Evolutionary conservation across 1,140 invertebrate genomes (phyloP).

Genomic region (silkworm (Bombyx mori)): DNA sequence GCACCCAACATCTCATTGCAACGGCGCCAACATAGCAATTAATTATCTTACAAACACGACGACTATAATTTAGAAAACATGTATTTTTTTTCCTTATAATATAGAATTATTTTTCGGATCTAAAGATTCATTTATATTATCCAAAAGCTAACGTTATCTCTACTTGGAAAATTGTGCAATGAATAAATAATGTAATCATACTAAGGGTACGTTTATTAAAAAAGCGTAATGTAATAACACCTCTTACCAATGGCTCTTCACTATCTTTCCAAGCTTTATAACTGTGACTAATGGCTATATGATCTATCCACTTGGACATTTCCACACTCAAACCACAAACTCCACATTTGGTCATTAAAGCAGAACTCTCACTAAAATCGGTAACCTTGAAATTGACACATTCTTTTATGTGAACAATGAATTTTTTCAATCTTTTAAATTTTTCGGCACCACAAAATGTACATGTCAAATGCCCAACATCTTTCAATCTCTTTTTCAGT

Average conservation of each 20-base stretch:
- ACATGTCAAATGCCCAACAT: slow-evolving; percentile 14
- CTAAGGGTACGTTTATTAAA: not conserved
- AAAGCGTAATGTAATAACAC: not conserved
- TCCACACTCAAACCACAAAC: slow-evolving; percentile 18
- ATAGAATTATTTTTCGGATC: not conserved
- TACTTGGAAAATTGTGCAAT: too few relatives aligned
- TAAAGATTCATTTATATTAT: too few relatives aligned
- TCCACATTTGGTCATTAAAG: slow-evolving; percentile 14
- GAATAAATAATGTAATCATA: too few relatives aligned
- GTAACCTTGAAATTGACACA: too few relatives aligned
- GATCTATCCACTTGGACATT: slow-evolving; percentile 19
- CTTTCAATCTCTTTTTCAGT: slow-evolving; percentile 12
- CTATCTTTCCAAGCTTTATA: slow-evolving; percentile 44
- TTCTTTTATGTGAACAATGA: slow-evolving; percentile 18
- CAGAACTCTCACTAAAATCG: not conserved
- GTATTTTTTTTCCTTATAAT: too few relatives aligned
- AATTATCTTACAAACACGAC: too few relatives aligned
- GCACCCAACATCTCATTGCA: too few relatives aligned
- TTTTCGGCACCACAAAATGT: slow-evolving; percentile 14
- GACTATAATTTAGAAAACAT: too few relatives aligned
- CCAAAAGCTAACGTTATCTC: too few relatives aligned
- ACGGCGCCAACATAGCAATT: too few relatives aligned
- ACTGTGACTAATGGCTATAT: slow-evolving; percentile 33
- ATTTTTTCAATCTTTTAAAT: slow-evolving; percentile 12
- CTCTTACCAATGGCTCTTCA: slow-evolving; percentile 22